phyloP scores from a whole-genome alignment of 35 echinoderm and acorn worm genomes.

The Heliocidaris tuberculata region DNA sequence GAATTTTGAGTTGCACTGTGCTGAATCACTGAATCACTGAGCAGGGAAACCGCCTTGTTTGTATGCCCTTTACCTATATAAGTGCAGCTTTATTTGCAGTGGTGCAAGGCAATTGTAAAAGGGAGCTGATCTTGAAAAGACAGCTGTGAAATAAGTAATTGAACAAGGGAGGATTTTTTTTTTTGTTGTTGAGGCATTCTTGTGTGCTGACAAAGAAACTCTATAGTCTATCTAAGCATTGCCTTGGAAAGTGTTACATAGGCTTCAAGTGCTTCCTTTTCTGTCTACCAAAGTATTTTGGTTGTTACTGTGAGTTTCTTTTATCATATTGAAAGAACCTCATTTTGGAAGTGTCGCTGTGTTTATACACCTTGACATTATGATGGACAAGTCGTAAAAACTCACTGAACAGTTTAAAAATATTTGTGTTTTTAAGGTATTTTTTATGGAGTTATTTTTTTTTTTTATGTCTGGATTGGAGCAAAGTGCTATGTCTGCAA shows the following conservation, averaged over 20 bases:
- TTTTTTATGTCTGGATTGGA: neutral
- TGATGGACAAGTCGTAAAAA: neutral
- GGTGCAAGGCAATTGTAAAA: conserved; percentile 12
- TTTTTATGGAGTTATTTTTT: neutral
- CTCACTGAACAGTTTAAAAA: neutral
- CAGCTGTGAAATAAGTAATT: conserved; percentile 32
- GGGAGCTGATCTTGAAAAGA: conserved; percentile 18
- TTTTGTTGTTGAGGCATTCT: neutral
- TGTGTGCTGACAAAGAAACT: neutral
- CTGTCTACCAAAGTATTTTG: neutral
- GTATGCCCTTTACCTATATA: conserved; percentile 20
- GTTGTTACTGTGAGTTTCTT: neutral
- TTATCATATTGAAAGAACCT: neutral
- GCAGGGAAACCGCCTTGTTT: neutral
- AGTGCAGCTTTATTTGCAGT: neutral
- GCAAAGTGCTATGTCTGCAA: neutral
- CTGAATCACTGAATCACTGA: neutral
- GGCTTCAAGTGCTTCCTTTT: conserved; percentile 9
- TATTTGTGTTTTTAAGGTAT: neutral
- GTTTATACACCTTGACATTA: conserved; percentile 8
- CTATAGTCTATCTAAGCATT: neutral
- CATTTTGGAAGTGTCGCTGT: neutral
- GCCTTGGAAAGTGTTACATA: neutral
- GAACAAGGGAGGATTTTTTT: conserved; percentile 10
- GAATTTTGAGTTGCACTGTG: neutral